A percentile compares a stretch with the other conserved stretches of the same genome.
Conservation (phyloP, 1,140 invertebrate genomes). For the Capitella teleta region DNA sequence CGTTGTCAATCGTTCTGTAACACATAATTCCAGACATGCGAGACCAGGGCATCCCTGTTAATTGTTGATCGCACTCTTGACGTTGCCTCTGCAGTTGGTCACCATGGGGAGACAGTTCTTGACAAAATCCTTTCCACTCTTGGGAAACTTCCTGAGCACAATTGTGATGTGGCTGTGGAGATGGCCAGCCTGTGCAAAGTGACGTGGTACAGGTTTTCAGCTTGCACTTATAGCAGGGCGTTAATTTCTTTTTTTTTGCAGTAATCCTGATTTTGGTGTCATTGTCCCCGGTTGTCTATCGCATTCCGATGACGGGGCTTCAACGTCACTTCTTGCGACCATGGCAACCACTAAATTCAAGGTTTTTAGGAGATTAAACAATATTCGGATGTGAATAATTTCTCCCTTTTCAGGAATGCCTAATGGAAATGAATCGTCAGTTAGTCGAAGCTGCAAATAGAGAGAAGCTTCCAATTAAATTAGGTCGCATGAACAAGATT, state of each 20-base stretch:
- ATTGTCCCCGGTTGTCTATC: slow-evolving; percentile 22
- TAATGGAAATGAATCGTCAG: slow-evolving; percentile 32
- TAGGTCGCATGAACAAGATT: slow-evolving; percentile 21
- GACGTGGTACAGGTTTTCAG: background rate
- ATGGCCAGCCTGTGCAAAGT: slow-evolving; percentile 51
- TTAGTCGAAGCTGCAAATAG: slow-evolving; percentile 25
- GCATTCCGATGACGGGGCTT: slow-evolving; percentile 10
- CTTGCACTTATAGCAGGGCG: background rate
- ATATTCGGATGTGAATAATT: no score
- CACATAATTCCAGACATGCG: slow-evolving; percentile 39
- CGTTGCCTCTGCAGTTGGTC: slow-evolving; percentile 48
- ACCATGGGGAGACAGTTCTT: slow-evolving; percentile 52
- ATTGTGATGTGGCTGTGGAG: slow-evolving; percentile 53
- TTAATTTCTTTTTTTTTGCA: slow-evolving; percentile 5
- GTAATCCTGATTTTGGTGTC: slow-evolving; percentile 6
- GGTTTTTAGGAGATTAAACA: no score
- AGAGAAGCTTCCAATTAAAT: slow-evolving; percentile 25
- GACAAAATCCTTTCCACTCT: slow-evolving; percentile 53
- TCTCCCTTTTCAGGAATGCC: slow-evolving; percentile 22
- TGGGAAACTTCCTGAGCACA: slow-evolving; percentile 52
- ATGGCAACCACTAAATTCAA: slow-evolving; percentile 20
- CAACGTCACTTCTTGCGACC: slow-evolving; percentile 15
- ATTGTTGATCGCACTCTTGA: slow-evolving; percentile 57
- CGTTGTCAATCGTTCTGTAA: background rate
- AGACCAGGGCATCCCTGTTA: slow-evolving; percentile 51